Base-by-base conservation (phyloP, 2,797 vertebrate genomes). In the Spinibarbus caldwelli region DNA sequence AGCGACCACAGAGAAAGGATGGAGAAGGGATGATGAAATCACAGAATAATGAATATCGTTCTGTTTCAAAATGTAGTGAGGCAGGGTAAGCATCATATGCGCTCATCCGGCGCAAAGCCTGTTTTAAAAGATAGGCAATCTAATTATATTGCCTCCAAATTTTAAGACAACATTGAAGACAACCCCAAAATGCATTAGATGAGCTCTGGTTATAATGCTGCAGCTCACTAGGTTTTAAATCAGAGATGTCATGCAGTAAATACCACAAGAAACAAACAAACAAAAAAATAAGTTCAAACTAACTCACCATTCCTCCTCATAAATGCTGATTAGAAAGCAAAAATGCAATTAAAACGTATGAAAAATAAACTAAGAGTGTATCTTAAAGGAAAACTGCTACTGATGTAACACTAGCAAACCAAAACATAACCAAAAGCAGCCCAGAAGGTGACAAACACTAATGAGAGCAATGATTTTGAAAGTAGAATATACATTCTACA, bases 251-350 rank as follows among this genome's bases (percentile, higher is more conserved):
- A 73, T 68, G 77, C 80, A 70, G 19, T 70, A 41, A 70, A 64
- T 64, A 43, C 36, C 19, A 57, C 36, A 83, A 21, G 41, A 52
- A 88, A 86, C 64, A 84, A 70, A 78, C 47, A 43, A 41, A 72
- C 11, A 87, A 91, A 92, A 83, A 52, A 88, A 87, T n/a, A 85
- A 80, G 85, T 81, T 89, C 88, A 91, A 93, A 91, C 70, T 67
- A 96, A 99, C 98, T 99, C 98, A 99, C 98, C 98, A 96, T 97
- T 95, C 96, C 94, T 99, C 98, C 96, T 99, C 97, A 98, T 95
- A 97, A 96, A 96, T 89, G 97, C 97, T 99, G 94, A 95, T 89
- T 89, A 89, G 70, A 86, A 86, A 92, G 91, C 72, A 67, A 64
- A 91, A 90, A 85, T 66, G 86, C 62, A 82, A 89, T 85, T 79